Conservation (phyloP, 92 coral and sea anemone genomes). For the Epizoanthus rinbou region DNA sequence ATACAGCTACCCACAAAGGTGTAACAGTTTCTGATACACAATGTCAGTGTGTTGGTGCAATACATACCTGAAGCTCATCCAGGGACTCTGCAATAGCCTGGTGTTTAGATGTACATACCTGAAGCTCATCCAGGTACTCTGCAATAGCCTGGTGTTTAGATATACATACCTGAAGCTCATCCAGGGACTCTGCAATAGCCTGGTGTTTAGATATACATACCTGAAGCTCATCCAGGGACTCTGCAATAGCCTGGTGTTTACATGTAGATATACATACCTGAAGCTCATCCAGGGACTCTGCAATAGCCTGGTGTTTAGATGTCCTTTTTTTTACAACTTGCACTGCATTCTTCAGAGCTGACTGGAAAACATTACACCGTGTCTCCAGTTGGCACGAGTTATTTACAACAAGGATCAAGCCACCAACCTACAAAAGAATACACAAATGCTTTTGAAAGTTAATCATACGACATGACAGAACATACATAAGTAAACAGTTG, state of each 20-base stretch:
- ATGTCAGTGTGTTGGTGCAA: too few species aligned
- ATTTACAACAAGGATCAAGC: constrained; percentile 83
- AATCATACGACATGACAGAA: neutral
- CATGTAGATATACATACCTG: constrained; percentile 56
- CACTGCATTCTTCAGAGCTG: constrained; percentile 61
- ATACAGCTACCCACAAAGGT: too few species aligned
- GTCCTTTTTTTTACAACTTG: constrained; percentile 73
- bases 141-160: constrained; percentile 95
- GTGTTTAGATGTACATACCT: too few species aligned
- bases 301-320: constrained; percentile 93
- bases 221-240: constrained; percentile 80
- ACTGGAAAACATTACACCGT: constrained; percentile 69
- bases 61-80: too few species aligned
- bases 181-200: constrained; percentile 84
- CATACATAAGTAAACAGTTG: too few species aligned
- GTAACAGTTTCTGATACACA: too few species aligned
- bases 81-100: too few species aligned
- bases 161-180: constrained; percentile 72
- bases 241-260: constrained; percentile 93
- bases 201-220: constrained; percentile 85
- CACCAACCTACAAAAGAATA: constrained; percentile 75
- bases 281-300: constrained; percentile 80
- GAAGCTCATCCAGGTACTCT: constrained; percentile 78
- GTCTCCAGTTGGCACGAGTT: constrained; percentile 78
- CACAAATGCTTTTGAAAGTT: neutral